Evolutionary conservation across 2,888 invertebrate species (phyloP).

Genomic region (Drosophila cognata): DNA sequence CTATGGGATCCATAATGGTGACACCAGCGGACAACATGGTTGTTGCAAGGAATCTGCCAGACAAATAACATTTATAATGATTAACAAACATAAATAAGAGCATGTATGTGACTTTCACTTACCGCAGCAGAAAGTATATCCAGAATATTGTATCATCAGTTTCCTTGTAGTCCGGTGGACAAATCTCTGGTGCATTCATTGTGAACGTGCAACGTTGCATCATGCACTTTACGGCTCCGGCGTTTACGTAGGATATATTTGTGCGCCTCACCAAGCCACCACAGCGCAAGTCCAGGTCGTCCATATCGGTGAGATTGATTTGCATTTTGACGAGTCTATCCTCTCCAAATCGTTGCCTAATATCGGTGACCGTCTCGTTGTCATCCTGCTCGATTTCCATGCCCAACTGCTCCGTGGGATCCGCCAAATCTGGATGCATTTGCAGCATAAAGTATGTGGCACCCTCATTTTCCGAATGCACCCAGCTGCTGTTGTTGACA

Average conservation of each 20-base stretch:
- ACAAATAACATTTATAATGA: background rate
- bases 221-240: conserved; percentile 90
- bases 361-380: conserved; percentile 90
- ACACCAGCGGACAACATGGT: conserved; percentile 94
- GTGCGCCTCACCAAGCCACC: conserved; percentile 90
- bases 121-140: conserved; percentile 90
- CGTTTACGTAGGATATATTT: conserved; percentile 88
- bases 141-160: conserved; percentile 92
- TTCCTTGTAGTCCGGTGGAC: conserved; percentile 92
- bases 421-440: conserved; percentile 91
- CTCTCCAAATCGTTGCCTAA: conserved; percentile 89
- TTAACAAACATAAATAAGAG: background rate
- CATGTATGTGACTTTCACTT: conserved; percentile 22
- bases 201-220: conserved; percentile 91
- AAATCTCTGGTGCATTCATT: conserved; percentile 91
- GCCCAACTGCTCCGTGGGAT: conserved; percentile 91
- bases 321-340: conserved; percentile 88
- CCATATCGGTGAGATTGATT: conserved; percentile 90
- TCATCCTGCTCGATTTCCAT: conserved; percentile 91
- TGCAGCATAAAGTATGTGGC: conserved; percentile 88
- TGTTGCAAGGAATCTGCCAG: conserved; percentile 89
- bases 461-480: conserved; percentile 82
- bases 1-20: conserved; percentile 95
- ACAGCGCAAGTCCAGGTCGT: conserved; percentile 90
- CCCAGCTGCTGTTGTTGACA: conserved; percentile 73